Evolutionary conservation across 1,140 invertebrate genomes (phyloP).

Genomic region (Drosophila grimshawi): DNA sequence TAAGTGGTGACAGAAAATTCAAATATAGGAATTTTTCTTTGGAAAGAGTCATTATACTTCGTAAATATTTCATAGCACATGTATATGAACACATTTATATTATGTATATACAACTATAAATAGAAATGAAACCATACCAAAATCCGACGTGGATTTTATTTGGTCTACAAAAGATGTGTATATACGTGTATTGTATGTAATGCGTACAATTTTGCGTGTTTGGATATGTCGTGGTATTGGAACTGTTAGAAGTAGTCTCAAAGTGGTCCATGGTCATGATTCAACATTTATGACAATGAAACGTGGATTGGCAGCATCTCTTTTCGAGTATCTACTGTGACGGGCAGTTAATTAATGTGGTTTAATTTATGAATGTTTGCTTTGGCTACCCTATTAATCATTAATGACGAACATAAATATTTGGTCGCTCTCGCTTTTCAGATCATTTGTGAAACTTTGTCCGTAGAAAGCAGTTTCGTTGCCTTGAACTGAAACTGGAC

Average conservation of each 20-base stretch:
- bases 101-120: neutral
- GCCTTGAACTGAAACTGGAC: slow-evolving; percentile 30
- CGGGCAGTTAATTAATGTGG: slow-evolving; percentile 64
- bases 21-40: neutral
- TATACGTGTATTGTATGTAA: neutral
- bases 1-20: slow-evolving; percentile 20
- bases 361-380: slow-evolving; percentile 68
- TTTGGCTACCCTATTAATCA: slow-evolving; percentile 56
- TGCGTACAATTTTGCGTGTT: neutral
- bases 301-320: slow-evolving; percentile 24
- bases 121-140: slow-evolving; percentile 1
- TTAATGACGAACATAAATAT: slow-evolving; percentile 68
- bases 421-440: slow-evolving; percentile 46
- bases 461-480: slow-evolving; percentile 12
- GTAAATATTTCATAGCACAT: neutral
- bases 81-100: neutral
- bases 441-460: slow-evolving; percentile 54
- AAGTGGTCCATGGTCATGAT: slow-evolving; percentile 22
- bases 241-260: neutral
- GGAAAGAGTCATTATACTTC: slow-evolving; percentile 6
- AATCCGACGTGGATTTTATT: neutral
- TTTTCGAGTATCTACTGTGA: slow-evolving; percentile 30
- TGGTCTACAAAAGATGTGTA: neutral
- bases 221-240: neutral
- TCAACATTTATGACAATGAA: slow-evolving; percentile 35